phyloP scores from a whole-genome alignment of 2,888 invertebrate species.

The Philaethria dido region DNA sequence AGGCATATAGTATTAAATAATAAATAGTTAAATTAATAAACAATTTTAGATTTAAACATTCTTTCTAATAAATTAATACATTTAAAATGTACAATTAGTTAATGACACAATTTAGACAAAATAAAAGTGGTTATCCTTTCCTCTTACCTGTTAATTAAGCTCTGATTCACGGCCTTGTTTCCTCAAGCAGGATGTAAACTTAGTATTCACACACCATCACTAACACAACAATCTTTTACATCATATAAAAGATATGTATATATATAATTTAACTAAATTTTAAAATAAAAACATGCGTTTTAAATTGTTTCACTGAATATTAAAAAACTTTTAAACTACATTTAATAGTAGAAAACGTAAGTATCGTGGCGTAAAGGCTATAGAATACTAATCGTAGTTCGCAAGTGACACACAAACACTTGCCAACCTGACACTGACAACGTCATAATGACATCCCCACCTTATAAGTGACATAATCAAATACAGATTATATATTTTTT shows the following conservation, averaged over 20 bases:
- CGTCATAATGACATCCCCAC: constrained; percentile 8
- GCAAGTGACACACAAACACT: constrained; percentile 25
- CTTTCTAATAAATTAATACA: not conserved
- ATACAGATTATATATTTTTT: not conserved
- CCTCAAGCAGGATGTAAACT: constrained; percentile 52
- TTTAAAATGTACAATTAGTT: not conserved
- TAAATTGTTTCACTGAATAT: constrained; percentile 34
- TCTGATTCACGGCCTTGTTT: constrained; percentile 58
- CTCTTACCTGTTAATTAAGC: constrained; percentile 55
- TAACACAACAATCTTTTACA: constrained; percentile 17
- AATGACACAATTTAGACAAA: constrained; percentile 21
- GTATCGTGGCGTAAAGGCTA: constrained; percentile 40
- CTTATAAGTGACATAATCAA: not conserved
- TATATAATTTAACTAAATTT: not conserved
- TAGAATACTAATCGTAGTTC: constrained; percentile 31
- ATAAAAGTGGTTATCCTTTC: constrained; percentile 50
- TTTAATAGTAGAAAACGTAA: constrained; percentile 19
- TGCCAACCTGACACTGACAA: constrained; percentile 23
- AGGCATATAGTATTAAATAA: too few species aligned
- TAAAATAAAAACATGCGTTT: constrained; percentile 2
- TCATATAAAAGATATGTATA: not conserved
- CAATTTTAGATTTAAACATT: too few species aligned
- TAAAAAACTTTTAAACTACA: constrained; percentile 25
- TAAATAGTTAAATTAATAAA: too few species aligned
- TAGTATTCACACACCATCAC: constrained; percentile 49